These are phyloP conservation scores for Stenchaetothrips biformis DNA, from an alignment of 2,888 invertebrate genomes.

Conservation along the genomic window DNA sequence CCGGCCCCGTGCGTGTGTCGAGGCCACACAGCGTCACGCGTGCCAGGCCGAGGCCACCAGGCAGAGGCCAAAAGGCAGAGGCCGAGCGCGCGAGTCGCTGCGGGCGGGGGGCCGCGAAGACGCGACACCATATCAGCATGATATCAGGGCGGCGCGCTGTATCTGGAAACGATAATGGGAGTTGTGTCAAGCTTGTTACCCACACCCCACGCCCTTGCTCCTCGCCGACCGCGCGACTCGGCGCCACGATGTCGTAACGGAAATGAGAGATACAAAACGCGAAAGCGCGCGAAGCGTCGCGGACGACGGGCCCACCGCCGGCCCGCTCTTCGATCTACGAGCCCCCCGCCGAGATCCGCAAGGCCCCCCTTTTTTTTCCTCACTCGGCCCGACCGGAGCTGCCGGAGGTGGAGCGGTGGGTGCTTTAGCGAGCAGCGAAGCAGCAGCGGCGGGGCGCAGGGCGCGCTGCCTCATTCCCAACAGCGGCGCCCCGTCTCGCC, in stretches of 20 bases:
- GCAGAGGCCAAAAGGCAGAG: not conserved
- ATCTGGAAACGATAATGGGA: not conserved
- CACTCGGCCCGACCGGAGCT: no score
- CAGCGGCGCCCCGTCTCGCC: no score
- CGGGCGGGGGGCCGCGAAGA: not conserved
- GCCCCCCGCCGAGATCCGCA: no score
- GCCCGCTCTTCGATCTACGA: no score
- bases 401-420: no score
- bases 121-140: not conserved
- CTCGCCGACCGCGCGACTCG: not conserved
- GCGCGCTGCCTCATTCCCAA: no score
- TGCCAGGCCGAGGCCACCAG: not conserved
- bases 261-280: not conserved
- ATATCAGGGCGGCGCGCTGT: not conserved
- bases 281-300: not conserved
- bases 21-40: not conserved
- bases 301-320: not conserved
- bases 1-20: not conserved
- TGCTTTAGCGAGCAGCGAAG: no score
- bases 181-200: not conserved
- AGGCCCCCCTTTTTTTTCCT: no score
- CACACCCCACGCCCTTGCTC: no score
- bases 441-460: no score
- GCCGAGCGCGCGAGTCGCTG: not conserved
- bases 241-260: not conserved